phyloP scores from a whole-genome alignment of 1,140 invertebrate species.

The Tenebrio molitor region DNA sequence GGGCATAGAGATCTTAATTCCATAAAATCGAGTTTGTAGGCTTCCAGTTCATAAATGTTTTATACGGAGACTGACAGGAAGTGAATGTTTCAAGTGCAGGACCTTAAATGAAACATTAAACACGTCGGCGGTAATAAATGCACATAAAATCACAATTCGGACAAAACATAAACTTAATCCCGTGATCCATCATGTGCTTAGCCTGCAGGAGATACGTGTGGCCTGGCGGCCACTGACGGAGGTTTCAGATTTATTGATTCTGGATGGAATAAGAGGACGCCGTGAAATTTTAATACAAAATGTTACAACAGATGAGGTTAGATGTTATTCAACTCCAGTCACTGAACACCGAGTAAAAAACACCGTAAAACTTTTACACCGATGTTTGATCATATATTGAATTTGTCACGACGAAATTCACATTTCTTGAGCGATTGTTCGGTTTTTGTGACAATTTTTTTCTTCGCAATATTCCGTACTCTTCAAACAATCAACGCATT shows the following conservation, averaged over 20 bases:
- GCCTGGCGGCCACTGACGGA: not conserved
- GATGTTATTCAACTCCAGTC: constrained; percentile 25
- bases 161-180: constrained; percentile 43
- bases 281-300: constrained; percentile 42
- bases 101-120: constrained; percentile 49
- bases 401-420: not conserved
- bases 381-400: not conserved
- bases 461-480: no score
- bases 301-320: constrained; percentile 38
- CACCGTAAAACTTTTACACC: constrained; percentile 41
- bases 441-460: no score
- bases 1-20: no score
- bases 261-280: constrained; percentile 15
- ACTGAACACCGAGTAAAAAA: constrained; percentile 31
- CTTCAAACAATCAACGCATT: no score
- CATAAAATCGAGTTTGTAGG: not conserved
- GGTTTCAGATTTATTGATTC: constrained; percentile 3
- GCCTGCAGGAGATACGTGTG: not conserved
- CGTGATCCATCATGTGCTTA: constrained; percentile 43
- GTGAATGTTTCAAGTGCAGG: constrained; percentile 20
- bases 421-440: no score
- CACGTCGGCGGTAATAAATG: constrained; percentile 47
- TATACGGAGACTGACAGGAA: constrained; percentile 4
- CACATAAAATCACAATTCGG: constrained; percentile 51
- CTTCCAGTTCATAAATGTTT: no score